Base-by-base conservation (phyloP, 2,113 vertebrate species). In the Lutjanus erythropterus region DNA sequence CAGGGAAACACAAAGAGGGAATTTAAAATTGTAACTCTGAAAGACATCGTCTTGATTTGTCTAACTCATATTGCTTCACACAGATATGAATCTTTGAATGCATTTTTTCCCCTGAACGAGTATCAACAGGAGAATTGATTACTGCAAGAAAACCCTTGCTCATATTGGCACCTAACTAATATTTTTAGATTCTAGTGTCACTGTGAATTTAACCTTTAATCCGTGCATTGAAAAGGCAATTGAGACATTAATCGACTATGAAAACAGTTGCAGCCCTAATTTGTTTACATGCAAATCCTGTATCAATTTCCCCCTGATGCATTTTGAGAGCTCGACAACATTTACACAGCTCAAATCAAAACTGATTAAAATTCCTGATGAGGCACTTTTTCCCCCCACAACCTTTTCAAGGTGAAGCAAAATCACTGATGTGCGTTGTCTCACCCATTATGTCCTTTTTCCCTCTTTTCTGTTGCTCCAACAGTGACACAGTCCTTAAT, bases 401-500 rank as follows among this genome's bases (percentile, higher is more conserved):
- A 66, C 72, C 70, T 66, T 84, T 86, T 77, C 73, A 84, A 80
- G 78, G 86, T 87, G 83, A 84, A 39, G 74, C 35, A 41, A 78
- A 79, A 80, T 72, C 85, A 74, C 56, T 31, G 52, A 83, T 80
- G 81, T 78, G 56, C 2, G 2, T 60, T 27, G 23, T 55, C 58
- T 71, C 77, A 21, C 23, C 50, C 71, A 47, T 88, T 81, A 69
- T 65, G 60, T 73, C 64, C 69, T 59, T 29, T 47, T 29, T 61
- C 59, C 62, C 19, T 16, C 74, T 80, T 68, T 71, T 21, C 47
- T 71, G 55, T 83, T 81, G 72, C 78, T 88, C 56, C 77, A 47
- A 29, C 85, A 64, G 75, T 72, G 86, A 76, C 84, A 89, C 78
- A 78, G 85, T 47, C 85, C 85, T 89, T 73, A 66, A 81, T 83